Conservation (phyloP, 1,140 invertebrate genomes). For the Scaptomyza graminum region DNA sequence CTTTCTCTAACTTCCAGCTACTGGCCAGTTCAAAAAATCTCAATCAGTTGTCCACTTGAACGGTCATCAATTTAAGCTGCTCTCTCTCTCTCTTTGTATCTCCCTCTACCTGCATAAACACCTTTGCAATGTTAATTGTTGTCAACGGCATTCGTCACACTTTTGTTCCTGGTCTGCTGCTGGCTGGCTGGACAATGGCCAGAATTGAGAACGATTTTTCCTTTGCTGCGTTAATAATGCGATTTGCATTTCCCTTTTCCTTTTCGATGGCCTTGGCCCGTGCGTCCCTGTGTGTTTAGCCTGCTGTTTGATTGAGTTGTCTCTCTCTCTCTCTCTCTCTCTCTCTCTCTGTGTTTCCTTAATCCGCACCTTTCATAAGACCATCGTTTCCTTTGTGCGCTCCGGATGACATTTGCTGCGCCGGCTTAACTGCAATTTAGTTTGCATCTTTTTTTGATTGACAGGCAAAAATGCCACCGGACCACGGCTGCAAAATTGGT, state of each 20-base stretch:
- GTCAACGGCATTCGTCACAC: constrained; percentile 79
- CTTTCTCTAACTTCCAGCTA: not conserved
- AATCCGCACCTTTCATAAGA: constrained; percentile 69
- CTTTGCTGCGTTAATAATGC: constrained; percentile 72
- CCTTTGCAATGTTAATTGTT: constrained; percentile 64
- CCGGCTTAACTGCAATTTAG: constrained; percentile 67
- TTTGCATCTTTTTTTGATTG: constrained; percentile 62
- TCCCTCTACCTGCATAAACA: constrained; percentile 6
- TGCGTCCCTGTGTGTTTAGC: constrained; percentile 54
- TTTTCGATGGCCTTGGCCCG: constrained; percentile 32
- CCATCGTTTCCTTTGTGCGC: constrained; percentile 26
- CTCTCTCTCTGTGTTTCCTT: constrained; percentile 12
- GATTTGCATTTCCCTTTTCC: constrained; percentile 76
- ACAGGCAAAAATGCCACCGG: constrained; percentile 65
- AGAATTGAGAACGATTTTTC: constrained; percentile 18
- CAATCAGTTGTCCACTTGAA: constrained; percentile 75
- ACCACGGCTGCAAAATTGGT: not conserved
- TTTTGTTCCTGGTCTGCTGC: constrained; percentile 46
- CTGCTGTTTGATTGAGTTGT: constrained; percentile 77
- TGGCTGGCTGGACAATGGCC: constrained; percentile 45
- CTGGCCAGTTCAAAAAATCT: constrained; percentile 9
- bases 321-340: constrained; percentile 39
- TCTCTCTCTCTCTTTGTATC: constrained; percentile 39
- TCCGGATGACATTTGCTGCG: constrained; percentile 41
- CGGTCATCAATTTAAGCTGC: constrained; percentile 36